Evolutionary conservation across 2,797 vertebrate genomes (phyloP).

Genomic region (Pygocentrus nattereri): DNA sequence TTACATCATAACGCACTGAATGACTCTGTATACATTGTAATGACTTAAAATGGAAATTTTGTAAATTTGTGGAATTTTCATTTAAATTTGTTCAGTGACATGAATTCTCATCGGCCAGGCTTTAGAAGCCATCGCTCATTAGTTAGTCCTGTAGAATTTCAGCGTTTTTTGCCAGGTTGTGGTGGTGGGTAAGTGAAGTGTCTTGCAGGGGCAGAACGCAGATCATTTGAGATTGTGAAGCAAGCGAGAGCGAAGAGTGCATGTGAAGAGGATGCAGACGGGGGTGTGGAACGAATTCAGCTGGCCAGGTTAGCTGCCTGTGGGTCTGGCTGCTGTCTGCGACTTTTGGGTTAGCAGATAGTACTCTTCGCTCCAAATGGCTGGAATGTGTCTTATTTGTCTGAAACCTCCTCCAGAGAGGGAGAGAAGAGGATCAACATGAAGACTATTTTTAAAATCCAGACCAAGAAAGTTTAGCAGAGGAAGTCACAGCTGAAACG

Average conservation of each 20-base stretch:
- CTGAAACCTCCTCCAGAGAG: slow-evolving; percentile 67
- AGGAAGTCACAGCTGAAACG: slow-evolving; percentile 6
- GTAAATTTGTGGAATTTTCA: too few species aligned
- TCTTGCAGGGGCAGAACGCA: slow-evolving; percentile 67
- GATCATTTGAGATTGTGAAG: slow-evolving; percentile 66
- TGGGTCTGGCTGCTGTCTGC: slow-evolving; percentile 30
- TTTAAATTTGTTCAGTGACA: too few species aligned
- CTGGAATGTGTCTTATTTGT: slow-evolving; percentile 68
- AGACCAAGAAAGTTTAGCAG: slow-evolving; percentile 9
- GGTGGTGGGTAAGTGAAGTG: neutral
- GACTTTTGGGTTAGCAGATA: slow-evolving; percentile 4
- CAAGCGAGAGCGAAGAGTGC: slow-evolving; percentile 63
- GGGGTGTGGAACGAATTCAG: slow-evolving; percentile 54
- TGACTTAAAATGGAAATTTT: too few species aligned
- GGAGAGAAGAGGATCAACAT: slow-evolving; percentile 67
- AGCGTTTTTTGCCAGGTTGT: too few species aligned
- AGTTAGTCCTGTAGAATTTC: neutral
- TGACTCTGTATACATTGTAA: too few species aligned
- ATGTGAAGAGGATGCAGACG: slow-evolving; percentile 24
- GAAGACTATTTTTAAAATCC: slow-evolving; percentile 2
- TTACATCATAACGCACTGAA: too few species aligned
- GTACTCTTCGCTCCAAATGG: slow-evolving; percentile 22
- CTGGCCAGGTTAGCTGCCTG: slow-evolving; percentile 17
- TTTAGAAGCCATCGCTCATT: neutral
- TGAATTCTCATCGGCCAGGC: too few species aligned